Evolutionary conservation across 2,888 invertebrate genomes (phyloP), one percentile per base, ranked within the genome.

Genomic region (Caenorhabditis becei): DNA sequence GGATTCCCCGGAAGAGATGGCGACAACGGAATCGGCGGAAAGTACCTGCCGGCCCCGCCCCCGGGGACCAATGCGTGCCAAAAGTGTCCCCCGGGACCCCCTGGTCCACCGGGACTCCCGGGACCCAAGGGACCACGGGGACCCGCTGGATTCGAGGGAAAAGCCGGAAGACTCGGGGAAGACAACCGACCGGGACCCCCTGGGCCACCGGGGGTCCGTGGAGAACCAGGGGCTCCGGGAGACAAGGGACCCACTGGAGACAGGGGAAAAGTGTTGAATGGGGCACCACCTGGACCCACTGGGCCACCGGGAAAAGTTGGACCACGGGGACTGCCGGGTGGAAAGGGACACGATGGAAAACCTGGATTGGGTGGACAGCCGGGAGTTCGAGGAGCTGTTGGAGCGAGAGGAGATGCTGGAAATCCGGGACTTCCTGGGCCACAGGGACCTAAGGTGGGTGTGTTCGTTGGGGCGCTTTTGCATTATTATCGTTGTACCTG

Each of bases 101-200:
- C 87, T 11, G 87, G 88, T 62, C 88, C 88, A 26, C 89, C 89
- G 26, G 89, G 89, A 28, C 78, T 90, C 23, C 90, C 90, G 10
- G 84, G 84, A 62, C 81, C 80, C n/a, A 87, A 89, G 72, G 90
- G 90, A 51, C 84, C 83, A 7, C 83, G 88, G n/a, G 89, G 89
- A 49, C 72, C 74, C 2, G 66, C 83, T 11, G 87, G 87, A 28
- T 62, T 62, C 11, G 79, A 81, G 10, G 86, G 87, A 0, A 84
- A 83, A 59, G 35, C 80, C 1, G 87, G 87, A 14, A 66, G 84
- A 37, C 16, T 54, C 2, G 90, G 90, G 56, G 90, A 90, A 41
- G 83, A 88, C 69, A 90, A 89, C 69, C 77, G 90, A 58, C 84
- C 88, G 18, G 90, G 90, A 24, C 90, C 90, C 1, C 90, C 90